Conservation (phyloP, 2,888 invertebrate genomes). For the Hanleya hanleyi region DNA sequence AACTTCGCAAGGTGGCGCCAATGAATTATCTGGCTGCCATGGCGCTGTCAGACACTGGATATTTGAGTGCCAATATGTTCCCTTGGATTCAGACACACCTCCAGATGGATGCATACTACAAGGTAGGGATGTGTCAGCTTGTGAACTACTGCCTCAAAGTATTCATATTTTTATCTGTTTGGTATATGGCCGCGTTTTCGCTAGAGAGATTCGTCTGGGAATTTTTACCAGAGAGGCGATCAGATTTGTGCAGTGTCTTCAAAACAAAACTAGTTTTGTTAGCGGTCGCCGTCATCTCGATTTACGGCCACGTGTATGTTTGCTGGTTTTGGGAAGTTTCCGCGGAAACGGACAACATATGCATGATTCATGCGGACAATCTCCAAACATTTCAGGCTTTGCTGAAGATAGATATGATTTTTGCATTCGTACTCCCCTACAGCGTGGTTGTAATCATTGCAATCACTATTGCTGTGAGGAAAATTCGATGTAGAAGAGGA, state of each 20-base stretch:
- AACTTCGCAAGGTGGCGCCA: background rate
- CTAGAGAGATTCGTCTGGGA: background rate
- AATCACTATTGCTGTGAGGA: background rate
- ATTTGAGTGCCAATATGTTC: background rate
- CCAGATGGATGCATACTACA: background rate
- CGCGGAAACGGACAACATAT: background rate
- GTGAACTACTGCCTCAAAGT: background rate
- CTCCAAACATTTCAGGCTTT: background rate
- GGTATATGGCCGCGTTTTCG: background rate
- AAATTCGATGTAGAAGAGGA: background rate
- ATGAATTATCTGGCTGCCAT: background rate
- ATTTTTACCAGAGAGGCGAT: background rate
- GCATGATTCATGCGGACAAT: background rate
- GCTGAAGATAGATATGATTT: background rate
- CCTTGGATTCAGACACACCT: background rate
- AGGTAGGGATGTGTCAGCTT: background rate
- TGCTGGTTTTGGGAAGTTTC: conserved; percentile 1
- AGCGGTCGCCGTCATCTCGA: background rate
- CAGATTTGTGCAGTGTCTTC: background rate
- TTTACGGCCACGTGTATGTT: background rate
- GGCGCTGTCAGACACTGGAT: background rate
- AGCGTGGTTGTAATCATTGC: background rate
- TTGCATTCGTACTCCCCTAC: background rate
- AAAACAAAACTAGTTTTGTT: background rate
- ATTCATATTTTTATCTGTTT: background rate